Evolutionary conservation across 2,888 invertebrate species (phyloP), one percentile per base, ranked within the genome.

Genomic region (Luperina testacea): DNA sequence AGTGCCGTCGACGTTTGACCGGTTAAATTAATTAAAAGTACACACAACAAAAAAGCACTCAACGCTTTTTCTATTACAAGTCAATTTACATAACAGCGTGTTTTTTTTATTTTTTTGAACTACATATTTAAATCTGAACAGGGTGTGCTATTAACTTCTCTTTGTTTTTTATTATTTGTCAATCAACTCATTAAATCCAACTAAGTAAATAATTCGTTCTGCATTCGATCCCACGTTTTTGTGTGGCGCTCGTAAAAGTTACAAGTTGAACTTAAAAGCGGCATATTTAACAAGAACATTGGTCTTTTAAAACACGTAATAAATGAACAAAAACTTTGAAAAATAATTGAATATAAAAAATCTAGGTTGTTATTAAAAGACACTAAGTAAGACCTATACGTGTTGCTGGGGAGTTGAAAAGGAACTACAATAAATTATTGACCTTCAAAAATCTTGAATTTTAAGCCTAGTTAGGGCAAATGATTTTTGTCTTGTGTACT

Each of bases 201-300:
- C 27, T 51, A 57, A 57, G 24, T 63, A 69, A 69, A 53, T 57
- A 75, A 27, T 57, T 68, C 4, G 7, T 53, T 48, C 32, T 63
- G 15, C 1, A 63, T 69, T 27, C 7, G 8, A 13, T 72, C 53
- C 24, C 79, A 78, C 72, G 79, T 27, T 83, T 78, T 72, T 70
- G 27, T 84, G 32, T n/a, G 20, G 53, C 8, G 17, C 17, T 45
- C 59, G 17, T 81, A 45, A 51, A 77, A 45, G 17, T 70, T 42
- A 59, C 51, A 77, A 59, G 45, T 57, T 76, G 6, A 48, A 67
- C 42, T 45, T 61, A 75, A 51, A 65, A 81, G 13, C 59, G 24
- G 15, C 72, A 65, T 24, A 38, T 68, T 27, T 82, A 82, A 57
- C 38, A 63, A 63, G 53, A 63, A 63, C 13, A 57, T 75, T 59